Evolutionary conservation across 2,797 vertebrate species (phyloP).

Genomic region (Chrysocyon brachyurus): DNA sequence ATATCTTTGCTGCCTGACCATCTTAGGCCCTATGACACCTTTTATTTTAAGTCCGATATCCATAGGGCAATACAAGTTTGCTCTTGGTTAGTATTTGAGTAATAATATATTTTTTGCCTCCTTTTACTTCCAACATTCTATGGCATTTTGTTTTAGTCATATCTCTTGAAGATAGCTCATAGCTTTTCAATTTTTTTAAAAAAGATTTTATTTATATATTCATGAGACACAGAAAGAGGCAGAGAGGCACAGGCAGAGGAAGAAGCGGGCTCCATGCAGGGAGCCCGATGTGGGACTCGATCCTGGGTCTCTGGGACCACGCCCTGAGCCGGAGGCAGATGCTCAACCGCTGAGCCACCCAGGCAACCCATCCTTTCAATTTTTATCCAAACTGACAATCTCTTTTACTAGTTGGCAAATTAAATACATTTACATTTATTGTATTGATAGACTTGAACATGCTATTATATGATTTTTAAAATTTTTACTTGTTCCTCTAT

Average conservation of each 20-base stretch:
- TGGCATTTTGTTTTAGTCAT: neutral
- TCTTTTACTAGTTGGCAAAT: neutral
- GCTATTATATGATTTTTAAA: neutral
- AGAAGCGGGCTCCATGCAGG: too few species aligned
- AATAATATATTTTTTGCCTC: neutral
- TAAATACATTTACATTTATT: neutral
- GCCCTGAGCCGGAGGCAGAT: too few species aligned
- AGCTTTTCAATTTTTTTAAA: neutral
- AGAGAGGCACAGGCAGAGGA: too few species aligned
- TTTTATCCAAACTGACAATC: neutral
- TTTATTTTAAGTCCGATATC: neutral
- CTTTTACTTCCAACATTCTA: neutral
- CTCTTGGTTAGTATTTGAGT: neutral
- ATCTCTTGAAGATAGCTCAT: conserved; percentile 50
- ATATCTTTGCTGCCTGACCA: neutral
- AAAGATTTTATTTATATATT: too few species aligned
- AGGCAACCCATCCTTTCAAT: neutral
- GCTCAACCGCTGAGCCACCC: too few species aligned
- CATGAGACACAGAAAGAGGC: too few species aligned
- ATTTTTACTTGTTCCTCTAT: neutral
- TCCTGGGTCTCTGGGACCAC: too few species aligned
- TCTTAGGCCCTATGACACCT: neutral
- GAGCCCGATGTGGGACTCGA: too few species aligned
- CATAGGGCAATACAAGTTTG: neutral
- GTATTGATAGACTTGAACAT: neutral